These are phyloP conservation scores for Tachuris rubrigastra DNA, from an alignment of 2,113 vertebrate species.

Conservation along the genomic window DNA sequence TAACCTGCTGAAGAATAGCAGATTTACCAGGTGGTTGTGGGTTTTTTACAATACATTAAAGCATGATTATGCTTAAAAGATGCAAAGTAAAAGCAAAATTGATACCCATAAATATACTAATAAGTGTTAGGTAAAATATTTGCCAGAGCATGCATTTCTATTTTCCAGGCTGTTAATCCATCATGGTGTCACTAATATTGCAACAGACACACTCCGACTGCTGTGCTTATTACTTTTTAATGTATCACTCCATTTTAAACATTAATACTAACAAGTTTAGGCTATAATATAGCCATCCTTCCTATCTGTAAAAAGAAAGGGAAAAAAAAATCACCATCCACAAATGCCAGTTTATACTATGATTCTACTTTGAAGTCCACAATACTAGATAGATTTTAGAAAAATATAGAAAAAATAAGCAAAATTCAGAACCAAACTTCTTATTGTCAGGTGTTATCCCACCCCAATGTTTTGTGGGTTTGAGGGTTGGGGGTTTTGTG, in stretches of 20 bases:
- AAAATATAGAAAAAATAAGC: not conserved
- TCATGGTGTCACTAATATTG: conserved; percentile 57
- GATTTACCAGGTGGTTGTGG: not conserved
- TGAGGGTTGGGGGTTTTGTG: not conserved
- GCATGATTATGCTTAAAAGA: conserved; percentile 1
- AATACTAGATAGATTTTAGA: not conserved
- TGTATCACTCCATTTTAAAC: conserved; percentile 61
- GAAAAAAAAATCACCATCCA: not conserved
- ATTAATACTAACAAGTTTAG: conserved; percentile 46
- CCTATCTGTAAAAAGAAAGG: not conserved
- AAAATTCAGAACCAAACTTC: not conserved
- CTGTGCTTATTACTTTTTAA: conserved; percentile 69
- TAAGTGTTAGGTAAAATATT: conserved; percentile 53
- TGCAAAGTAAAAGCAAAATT: conserved; percentile 32
- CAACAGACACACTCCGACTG: conserved; percentile 50
- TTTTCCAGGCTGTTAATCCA: conserved; percentile 59
- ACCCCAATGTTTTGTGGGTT: not conserved
- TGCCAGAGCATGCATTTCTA: conserved; percentile 59
- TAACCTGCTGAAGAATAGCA: not conserved
- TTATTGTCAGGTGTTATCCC: not conserved
- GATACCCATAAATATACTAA: conserved; percentile 42
- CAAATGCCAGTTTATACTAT: not conserved
- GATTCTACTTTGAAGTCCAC: not conserved
- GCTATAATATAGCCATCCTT: not conserved
- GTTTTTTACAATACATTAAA: not conserved